Percentiles rank a stretch among this genome's conserved stretches.
Conservation (phyloP, 1,140 invertebrate species). For the Wasmannia auropunctata region DNA sequence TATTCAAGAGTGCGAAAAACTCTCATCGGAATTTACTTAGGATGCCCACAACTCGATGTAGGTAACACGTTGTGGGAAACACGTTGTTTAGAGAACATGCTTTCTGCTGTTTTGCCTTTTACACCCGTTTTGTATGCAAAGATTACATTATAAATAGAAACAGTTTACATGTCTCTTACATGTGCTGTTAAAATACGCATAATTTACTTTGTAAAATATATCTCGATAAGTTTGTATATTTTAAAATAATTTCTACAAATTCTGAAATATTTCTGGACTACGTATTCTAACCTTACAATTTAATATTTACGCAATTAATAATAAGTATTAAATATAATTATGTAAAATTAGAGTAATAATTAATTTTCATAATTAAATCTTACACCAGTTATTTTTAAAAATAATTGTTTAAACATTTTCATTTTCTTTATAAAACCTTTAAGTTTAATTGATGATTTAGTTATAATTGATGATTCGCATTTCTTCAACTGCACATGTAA, state of each 20-base stretch:
- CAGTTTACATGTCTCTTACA: neutral
- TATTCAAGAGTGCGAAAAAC: neutral
- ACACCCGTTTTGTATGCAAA: neutral
- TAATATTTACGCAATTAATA: conserved; percentile 3
- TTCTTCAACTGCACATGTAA: no score
- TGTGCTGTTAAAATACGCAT: neutral
- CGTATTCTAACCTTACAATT: neutral
- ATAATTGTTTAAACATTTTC: neutral
- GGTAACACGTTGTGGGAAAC: neutral
- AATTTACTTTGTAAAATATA: neutral
- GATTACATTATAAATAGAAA: neutral
- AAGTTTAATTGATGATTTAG: no score
- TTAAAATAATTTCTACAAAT: neutral
- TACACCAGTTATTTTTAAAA: neutral
- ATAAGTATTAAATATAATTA: neutral
- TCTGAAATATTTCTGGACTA: neutral
- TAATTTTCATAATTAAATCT: neutral
- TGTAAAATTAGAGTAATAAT: neutral
- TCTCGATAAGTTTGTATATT: neutral
- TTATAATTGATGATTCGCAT: no score
- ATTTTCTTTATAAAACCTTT: neutral
- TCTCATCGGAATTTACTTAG: neutral
- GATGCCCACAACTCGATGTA: neutral
- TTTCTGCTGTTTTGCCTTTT: neutral
- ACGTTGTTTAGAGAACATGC: neutral